Conservation (phyloP, 2,113 vertebrate genomes). For the Perca schrenkii region DNA sequence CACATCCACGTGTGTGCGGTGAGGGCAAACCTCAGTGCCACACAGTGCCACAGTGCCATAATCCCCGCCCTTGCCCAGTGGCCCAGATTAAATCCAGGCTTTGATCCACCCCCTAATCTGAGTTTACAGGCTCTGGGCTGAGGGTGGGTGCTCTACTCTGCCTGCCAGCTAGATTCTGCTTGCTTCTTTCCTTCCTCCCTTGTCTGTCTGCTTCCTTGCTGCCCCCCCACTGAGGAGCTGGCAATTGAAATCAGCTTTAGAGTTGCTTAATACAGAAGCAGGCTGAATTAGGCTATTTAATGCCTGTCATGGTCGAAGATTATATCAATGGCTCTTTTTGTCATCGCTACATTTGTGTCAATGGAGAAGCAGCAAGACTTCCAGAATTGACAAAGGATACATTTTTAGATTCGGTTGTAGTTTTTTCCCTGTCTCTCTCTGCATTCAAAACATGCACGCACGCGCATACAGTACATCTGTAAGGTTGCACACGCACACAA, state of each 20-base stretch:
- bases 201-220: constrained; percentile 72
- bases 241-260: constrained; percentile 83
- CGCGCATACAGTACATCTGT: constrained; percentile 5
- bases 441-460: constrained; percentile 14
- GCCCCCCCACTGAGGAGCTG: constrained; percentile 74
- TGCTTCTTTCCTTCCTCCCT: constrained; percentile 72
- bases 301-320: constrained; percentile 82
- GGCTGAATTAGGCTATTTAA: constrained; percentile 83
- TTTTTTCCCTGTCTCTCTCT: constrained; percentile 56
- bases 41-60: constrained; percentile 79
- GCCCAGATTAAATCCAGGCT: constrained; percentile 86
- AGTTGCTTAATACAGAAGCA: constrained; percentile 80
- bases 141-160: constrained; percentile 81
- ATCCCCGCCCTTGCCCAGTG: constrained; percentile 84
- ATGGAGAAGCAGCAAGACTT: constrained; percentile 65
- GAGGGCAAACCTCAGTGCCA: constrained; percentile 77
- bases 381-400: constrained; percentile 65
- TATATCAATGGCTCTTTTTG: constrained; percentile 81
- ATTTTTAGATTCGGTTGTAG: constrained; percentile 69
- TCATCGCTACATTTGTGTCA: constrained; percentile 71
- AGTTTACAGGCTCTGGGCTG: constrained; percentile 85
- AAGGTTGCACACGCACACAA: constrained; percentile 12
- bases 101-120: constrained; percentile 88
- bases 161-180: constrained; percentile 78
- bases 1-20: constrained; percentile 52